Base-by-base conservation (phyloP, 2,113 vertebrate species). In the Aspidoscelis tigris region DNA sequence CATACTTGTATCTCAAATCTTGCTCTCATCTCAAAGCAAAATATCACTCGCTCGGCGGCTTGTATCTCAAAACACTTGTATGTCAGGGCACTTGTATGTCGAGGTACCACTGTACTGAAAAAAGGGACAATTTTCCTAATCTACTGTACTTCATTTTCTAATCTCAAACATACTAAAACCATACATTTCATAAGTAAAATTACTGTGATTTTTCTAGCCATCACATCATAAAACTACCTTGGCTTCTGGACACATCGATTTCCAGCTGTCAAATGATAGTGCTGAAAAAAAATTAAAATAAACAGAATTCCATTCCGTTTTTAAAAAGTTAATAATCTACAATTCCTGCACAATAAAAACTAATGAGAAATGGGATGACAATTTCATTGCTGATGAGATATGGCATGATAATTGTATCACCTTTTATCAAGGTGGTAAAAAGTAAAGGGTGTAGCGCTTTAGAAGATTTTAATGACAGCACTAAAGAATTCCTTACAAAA, bases 181-280 rank as follows among this genome's bases (percentile, higher is more conserved):
- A 53, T 24, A 47, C 9, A 39, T 33, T 72, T 64, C 80, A 68
- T 6, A 50, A 50, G 47, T 50, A 50, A 50, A 50, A 50, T 50
- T 50, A 50, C 8, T 50, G 73, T 50, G 11, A 86, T 84, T 88
- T 50, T 73, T 88, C 80, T 24, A 81, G 77, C 83, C n/a, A 24
- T 47, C 79, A 74, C 47, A 85, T 89, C 83, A 91, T 88, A 85
- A 87, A 33, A 79, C 84, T 93, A 94, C 93, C 91, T 95, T 94
- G 84, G 90, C 21, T 9, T 88, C 86, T 53, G 55, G 78, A 73
- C 41, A 76, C 80, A 77, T 43, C 0, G 33, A 8, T 71, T 92
- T 88, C 80, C 86, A 84, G 55, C 84, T 92, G 83, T 92, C 92
- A 91, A 91, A 90, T 79, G 93, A 92, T 88, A 92, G 90, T 65